Evolutionary conservation across 2,888 invertebrate species (phyloP).

Genomic region (Pecten maximus): DNA sequence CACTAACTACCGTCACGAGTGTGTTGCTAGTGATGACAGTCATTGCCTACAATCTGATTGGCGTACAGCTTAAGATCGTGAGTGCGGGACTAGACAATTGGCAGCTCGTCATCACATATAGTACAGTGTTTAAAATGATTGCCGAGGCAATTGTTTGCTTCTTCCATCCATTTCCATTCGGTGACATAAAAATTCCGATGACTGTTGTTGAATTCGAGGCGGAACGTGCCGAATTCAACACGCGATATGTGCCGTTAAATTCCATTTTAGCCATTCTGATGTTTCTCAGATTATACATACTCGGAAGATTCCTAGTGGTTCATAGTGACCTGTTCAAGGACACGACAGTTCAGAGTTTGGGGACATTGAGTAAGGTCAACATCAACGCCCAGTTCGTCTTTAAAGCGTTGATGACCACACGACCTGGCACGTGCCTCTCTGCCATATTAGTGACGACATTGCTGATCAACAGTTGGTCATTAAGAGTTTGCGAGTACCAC

Average conservation of each 20-base stretch:
- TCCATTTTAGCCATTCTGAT: constrained; percentile 74
- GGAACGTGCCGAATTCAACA: constrained; percentile 59
- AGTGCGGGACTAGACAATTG: constrained; percentile 72
- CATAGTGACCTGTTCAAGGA: constrained; percentile 75
- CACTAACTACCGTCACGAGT: constrained; percentile 70
- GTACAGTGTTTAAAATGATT: constrained; percentile 64
- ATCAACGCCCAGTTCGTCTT: constrained; percentile 77
- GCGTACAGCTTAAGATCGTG: constrained; percentile 68
- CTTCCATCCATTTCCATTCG: constrained; percentile 74
- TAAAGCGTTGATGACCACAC: constrained; percentile 72
- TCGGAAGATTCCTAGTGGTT: constrained; percentile 72
- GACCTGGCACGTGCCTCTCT: constrained; percentile 69
- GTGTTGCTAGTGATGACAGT: constrained; percentile 67
- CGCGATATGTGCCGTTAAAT: constrained; percentile 67
- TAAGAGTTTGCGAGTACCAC: constrained; percentile 73
- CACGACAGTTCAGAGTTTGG: constrained; percentile 75
- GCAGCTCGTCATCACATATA: constrained; percentile 69
- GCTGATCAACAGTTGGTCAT: constrained; percentile 72
- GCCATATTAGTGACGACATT: constrained; percentile 72
- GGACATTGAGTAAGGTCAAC: constrained; percentile 74
- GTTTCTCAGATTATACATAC: constrained; percentile 73
- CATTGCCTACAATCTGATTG: constrained; percentile 70
- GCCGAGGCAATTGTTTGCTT: constrained; percentile 70
- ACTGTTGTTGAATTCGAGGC: constrained; percentile 60
- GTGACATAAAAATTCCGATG: constrained; percentile 62